Base-by-base conservation (phyloP, 2,797 vertebrate species). In the Labeo calbasu region DNA sequence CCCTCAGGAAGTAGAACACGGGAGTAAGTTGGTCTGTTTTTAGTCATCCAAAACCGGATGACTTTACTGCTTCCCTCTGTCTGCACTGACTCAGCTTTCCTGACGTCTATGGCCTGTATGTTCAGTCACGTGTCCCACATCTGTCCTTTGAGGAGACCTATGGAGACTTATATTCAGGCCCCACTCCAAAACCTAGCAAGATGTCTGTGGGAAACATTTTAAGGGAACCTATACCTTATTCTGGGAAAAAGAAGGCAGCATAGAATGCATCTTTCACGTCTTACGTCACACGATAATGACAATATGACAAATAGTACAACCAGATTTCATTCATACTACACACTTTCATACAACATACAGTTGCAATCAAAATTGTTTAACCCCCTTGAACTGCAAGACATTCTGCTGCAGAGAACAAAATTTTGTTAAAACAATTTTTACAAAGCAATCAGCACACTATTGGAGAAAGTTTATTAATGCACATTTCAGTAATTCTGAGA, bases 81-180 rank as follows among this genome's bases (percentile, higher is more conserved):
- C 86, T 83, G 85, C 51, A 79, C 65, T 87, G 88, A 89, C 76
- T 89, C 82, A 84, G 81, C 50, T 63, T 87, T 89, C 78, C 82
- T 84, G 77, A 86, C 25, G 9, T 68, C 19, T 79, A 48, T 40
- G 28, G 13, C 15, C 78, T 79, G 50, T 53, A 68, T 79, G 28
- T 79, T 79, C 19, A 2, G 63, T 23, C 48, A 77, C 14, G 40
- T 78, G 76, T 63, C 57, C 23, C 46, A 63, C 57, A 78, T 63
- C 57, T 77, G 53, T 77, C 3, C 25, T 68, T 66, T 23, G 7
- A 68, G 12, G 12, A 68, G 25, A 79, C 48, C 48, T 23, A 79
- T 23, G 13, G 19, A 53, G 23, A 77, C 53, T 59, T 23, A 23
- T 3, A 43, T 51, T 21, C 12, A 69, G 50, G 28, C n/a, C 21